Base-by-base conservation (phyloP, 2,113 vertebrate genomes). In the Hassar affinis region DNA sequence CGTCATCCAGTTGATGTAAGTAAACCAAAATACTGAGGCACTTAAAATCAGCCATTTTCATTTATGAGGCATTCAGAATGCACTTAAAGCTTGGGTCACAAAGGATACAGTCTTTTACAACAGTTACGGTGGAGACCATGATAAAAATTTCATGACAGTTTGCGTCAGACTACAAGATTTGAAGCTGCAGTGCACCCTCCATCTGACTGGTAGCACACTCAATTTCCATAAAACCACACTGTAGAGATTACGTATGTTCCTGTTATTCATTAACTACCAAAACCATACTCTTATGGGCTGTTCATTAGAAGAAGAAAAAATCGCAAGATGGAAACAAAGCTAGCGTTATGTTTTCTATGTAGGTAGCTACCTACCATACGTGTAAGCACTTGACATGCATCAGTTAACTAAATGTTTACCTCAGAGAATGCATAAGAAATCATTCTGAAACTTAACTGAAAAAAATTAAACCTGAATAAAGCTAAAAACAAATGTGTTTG, bases 1-100 rank as follows among this genome's bases (percentile, higher is more conserved):
- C 64, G 47, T 72, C 49, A 49, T 20, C n/a, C n/a, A n/a, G 52
- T 77, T 86, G 30, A 74, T 38, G 75, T 45, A 82, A 66, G 86
- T 71, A 78, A 78, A 78, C 78, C 78, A 47, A 86, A 72, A 72
- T 82, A 52, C 62, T 9, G 72, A 35, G 33, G 56, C 54, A 59
- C 72, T 75, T 76, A 69, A 33, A 78, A 35, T 56, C 75, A 3
- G 52, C 30, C 68, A 35, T 78, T 84, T 22, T 78, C 57, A 69
- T 78, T 79, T 57, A 79, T 79, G 49, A 71, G 15, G 17, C 61
- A 54, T 52, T 68, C 27, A 42, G 35, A 84, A 69, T 69, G 74
- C 82, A 56, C 82, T 42, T 84, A 78, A 56, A 78, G 51, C 49
- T 42, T 30, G 62, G 61, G 82, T 78, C 74, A 57, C 33, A 38